Base-by-base conservation (phyloP, 2,888 invertebrate species). In the Boloria selene region DNA sequence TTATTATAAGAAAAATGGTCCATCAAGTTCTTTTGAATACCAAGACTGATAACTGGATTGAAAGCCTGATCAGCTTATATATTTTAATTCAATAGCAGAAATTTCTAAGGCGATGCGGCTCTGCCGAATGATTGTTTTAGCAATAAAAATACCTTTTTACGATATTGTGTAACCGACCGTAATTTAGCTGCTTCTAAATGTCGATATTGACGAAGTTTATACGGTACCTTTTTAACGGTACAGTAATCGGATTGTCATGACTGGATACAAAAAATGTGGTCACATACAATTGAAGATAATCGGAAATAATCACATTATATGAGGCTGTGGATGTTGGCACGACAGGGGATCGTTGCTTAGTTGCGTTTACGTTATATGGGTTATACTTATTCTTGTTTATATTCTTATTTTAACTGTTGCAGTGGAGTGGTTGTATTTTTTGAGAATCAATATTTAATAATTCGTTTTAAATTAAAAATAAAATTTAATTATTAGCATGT, bases 171-270 rank as follows among this genome's bases (percentile, higher is more conserved):
- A 17, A 22, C 16, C 18, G 45, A 47, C 52, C 47, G 52, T 59
- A 52, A 52, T 16, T 53, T 18, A 13, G 31, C 13, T 26, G 38
- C 13, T 44, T 53, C 47, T 47, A 59, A 67, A 67, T 61, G 68
- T 66, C 58, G 61, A 68, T 73, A 68, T 68, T 81, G 44, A 45
- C n/a, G 86, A 84, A 81, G 81, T 79, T 78, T 73, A 71, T 78
- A 85, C 88, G 88, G 88, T 87, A 87, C 77, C 74, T 80, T 79
- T 82, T 83, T 84, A 85, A 87, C 87, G 87, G 88, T 84, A 71
- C 80, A 80, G 83, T 85, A 86, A 89, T 87, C 85, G 77, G 81
- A 85, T 87, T 82, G 82, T 81, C 79, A 79, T 79, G 81, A 84
- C 84, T 82, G 80, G 82, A 79, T 83, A 80, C 73, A 81, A 86